Evolutionary conservation across 2,797 vertebrate genomes (phyloP), one percentile per base, ranked within the genome.

Genomic region (Gadopsis bispinosus): DNA sequence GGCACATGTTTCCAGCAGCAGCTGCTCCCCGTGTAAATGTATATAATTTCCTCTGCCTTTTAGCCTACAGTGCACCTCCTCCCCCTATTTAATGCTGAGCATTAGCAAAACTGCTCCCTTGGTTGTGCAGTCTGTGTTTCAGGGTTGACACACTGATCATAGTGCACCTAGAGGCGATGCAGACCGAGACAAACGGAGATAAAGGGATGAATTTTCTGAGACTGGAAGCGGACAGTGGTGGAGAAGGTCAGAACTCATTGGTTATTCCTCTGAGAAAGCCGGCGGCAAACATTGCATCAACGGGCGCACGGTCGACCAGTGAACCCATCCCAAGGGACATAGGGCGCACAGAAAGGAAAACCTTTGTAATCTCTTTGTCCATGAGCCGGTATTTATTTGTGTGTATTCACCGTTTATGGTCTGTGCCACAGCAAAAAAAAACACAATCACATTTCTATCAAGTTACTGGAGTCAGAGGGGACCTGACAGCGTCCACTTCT

Each of bases 361-460:
- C 13, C 33, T 64, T 47, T 68, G 58, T 73, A 68, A 82, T 77
- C 41, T 77, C 68, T 74, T 62, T 74, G 72, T 79, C 61, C 80
- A 54, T 19, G 45, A 55, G 56, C 43, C 14, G 55, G 69, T 53
- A 22, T 72, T 50, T 43, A 16, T 79, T 33, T 39, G 58, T 83
- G 71, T 76, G 54, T 45, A 4, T 22, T 75, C 71, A 39, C 43
- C 3, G 60, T 73, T 77, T 20, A 29, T 66, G 55, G 26, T 22
- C 41, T 61, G 66, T 50, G 31, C 75, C 48, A 33, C 69, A 26
- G 39, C 26, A 71, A 69, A 83, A 55, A 55, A 56, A 71, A 56
- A 76, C 74, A 86, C 82, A 89, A 91, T 90, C 85, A 81, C 79
- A 81, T 83, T 88, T 91, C 81, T 89, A 82, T 88, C 22, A 69